These are phyloP conservation scores for Coelopa frigida DNA, from an alignment of 1,140 invertebrate genomes.

Conservation along the genomic window DNA sequence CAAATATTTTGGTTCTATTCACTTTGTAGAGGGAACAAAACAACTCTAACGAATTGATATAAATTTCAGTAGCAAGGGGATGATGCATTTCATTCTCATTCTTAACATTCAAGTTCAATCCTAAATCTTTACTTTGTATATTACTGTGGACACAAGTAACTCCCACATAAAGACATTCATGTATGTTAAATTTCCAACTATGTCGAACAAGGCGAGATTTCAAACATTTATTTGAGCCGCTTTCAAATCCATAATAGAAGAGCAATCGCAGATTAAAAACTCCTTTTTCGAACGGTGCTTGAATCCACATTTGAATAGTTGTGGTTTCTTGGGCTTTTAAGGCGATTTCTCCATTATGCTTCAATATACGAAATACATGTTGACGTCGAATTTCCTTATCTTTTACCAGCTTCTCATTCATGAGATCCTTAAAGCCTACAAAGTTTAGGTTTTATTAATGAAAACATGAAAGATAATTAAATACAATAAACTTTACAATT, in stretches of 20 bases:
- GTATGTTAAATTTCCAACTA: slow-evolving; percentile 59
- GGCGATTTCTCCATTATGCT: slow-evolving; percentile 36
- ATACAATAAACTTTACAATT: slow-evolving; percentile 42
- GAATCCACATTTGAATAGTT: slow-evolving; percentile 59
- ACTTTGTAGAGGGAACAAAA: slow-evolving; percentile 33
- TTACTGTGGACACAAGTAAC: slow-evolving; percentile 48
- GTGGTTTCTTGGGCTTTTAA: slow-evolving; percentile 52
- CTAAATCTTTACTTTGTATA: slow-evolving; percentile 49
- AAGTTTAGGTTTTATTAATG: background rate
- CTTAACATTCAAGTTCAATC: slow-evolving; percentile 55
- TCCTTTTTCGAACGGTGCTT: slow-evolving; percentile 58
- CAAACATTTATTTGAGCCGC: slow-evolving; percentile 41
- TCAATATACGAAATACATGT: slow-evolving; percentile 47
- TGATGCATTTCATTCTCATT: slow-evolving; percentile 61
- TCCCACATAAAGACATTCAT: slow-evolving; percentile 57
- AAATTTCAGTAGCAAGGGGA: slow-evolving; percentile 52
- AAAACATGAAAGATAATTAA: background rate
- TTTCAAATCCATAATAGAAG: slow-evolving; percentile 63
- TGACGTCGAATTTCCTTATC: slow-evolving; percentile 48
- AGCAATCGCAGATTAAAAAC: slow-evolving; percentile 58
- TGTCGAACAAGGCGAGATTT: slow-evolving; percentile 63
- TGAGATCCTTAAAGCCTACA: slow-evolving; percentile 29
- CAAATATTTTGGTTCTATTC: slow-evolving; percentile 24
- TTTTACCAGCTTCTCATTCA: slow-evolving; percentile 41
- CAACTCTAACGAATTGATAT: slow-evolving; percentile 29